phyloP scores from a whole-genome alignment of 2,797 vertebrate genomes.

The Psittacula echo region DNA sequence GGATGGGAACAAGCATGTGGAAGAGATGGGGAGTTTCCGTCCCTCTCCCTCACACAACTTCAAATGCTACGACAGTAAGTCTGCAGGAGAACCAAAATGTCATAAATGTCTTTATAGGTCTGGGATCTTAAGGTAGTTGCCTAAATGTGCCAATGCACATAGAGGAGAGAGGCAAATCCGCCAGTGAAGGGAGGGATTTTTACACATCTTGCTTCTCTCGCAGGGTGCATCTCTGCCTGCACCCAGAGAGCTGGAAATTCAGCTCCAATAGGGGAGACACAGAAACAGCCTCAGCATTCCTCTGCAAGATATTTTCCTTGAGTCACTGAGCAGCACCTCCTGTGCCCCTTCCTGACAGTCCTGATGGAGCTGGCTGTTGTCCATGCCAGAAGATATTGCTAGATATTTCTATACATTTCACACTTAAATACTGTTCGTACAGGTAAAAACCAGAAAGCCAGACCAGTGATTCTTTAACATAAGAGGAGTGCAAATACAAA shows the following conservation, averaged over 20 bases:
- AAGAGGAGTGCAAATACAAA: neutral
- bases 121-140: neutral
- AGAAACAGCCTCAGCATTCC: neutral
- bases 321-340: neutral
- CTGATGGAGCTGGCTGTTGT: neutral
- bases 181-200: neutral
- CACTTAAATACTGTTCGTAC: neutral
- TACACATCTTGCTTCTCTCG: neutral
- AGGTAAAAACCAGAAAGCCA: neutral
- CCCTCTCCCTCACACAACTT: neutral
- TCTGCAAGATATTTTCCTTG: neutral
- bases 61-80: neutral
- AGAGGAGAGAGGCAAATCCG: neutral
- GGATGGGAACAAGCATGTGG: accelerated
- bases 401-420: neutral
- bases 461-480: neutral
- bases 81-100: neutral
- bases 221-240: neutral
- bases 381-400: neutral
- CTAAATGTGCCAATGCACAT: neutral
- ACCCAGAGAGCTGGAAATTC: accelerated
- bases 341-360: neutral
- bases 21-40: neutral
- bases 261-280: neutral
- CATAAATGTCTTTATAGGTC: neutral